phyloP scores from a whole-genome alignment of 53 echinoderm and acorn worm species.

The Luidia sarsii region DNA sequence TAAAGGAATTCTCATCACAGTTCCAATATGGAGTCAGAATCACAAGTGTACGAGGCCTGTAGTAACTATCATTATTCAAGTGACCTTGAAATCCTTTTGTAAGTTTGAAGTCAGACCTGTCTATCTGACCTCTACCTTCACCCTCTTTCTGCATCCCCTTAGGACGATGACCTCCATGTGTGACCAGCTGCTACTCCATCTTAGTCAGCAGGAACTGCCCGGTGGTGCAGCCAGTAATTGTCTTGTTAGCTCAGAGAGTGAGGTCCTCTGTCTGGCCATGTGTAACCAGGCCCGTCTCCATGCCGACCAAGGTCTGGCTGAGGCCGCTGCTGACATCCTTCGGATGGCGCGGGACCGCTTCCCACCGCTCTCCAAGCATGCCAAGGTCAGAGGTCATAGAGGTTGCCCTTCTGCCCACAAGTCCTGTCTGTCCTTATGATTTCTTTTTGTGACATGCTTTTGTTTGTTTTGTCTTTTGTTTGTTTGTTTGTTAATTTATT shows the following conservation, averaged over 20 bases:
- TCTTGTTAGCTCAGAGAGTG: conserved; percentile 65
- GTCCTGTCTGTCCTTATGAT: too few species aligned
- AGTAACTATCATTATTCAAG: too few species aligned
- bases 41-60: too few species aligned
- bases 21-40: too few species aligned
- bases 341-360: conserved; percentile 76
- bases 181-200: conserved; percentile 80
- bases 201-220: conserved; percentile 43
- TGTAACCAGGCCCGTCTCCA: conserved; percentile 90
- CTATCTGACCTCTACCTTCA: too few species aligned
- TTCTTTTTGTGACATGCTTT: too few species aligned
- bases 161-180: conserved; percentile 85
- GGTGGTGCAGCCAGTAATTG: conserved; percentile 30
- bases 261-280: conserved; percentile 80
- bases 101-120: too few species aligned
- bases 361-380: conserved; percentile 65
- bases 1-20: too few species aligned
- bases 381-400: conserved; percentile 95
- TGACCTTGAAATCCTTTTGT: too few species aligned
- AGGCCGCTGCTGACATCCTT: conserved; percentile 63
- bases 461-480: too few species aligned
- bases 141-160: neutral
- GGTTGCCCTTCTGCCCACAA: too few species aligned
- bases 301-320: conserved; percentile 66
- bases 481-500: too few species aligned